A percentile compares a stretch with the other conserved stretches of the same genome.
phyloP scores from a whole-genome alignment of 2,888 invertebrate genomes.

The Melanostoma mellinum region DNA sequence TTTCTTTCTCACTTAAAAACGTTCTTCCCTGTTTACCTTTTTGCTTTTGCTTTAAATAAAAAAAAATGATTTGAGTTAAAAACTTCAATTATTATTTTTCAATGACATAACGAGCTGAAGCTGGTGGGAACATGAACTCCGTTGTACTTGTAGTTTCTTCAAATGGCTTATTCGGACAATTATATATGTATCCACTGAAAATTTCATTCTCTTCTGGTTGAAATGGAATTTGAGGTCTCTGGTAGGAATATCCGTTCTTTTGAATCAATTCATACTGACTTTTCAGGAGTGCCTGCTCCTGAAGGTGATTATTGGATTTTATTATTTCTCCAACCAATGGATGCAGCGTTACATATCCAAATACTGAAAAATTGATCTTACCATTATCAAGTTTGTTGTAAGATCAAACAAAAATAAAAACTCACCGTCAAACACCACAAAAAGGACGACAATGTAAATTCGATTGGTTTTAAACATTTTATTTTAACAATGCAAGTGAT shows the following conservation, averaged over 20 bases:
- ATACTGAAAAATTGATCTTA: constrained; percentile 1
- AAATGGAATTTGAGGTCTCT: constrained; percentile 18
- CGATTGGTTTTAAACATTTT: not conserved
- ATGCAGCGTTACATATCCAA: not conserved
- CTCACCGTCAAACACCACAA: constrained; percentile 12
- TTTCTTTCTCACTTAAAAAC: too few relatives aligned
- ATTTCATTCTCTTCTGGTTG: not conserved
- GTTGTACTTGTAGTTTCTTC: constrained; percentile 35
- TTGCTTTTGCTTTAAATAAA: too few relatives aligned
- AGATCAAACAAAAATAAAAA: not conserved
- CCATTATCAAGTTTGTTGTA: too few relatives aligned
- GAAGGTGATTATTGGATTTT: constrained; percentile 9
- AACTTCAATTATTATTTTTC: too few relatives aligned
- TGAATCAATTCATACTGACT: constrained; percentile 43
- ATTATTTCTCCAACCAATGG: constrained; percentile 4
- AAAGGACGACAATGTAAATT: not conserved
- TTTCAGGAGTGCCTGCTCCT: constrained; percentile 42
- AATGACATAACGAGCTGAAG: constrained; percentile 23
- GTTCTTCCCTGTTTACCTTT: too few relatives aligned
- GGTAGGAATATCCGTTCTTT: constrained; percentile 19
- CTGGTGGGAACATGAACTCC: constrained; percentile 29
- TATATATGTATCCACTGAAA: constrained; percentile 41
- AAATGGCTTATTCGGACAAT: constrained; percentile 32
- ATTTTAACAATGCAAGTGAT: not conserved
- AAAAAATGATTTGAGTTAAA: too few relatives aligned